phyloP scores from a whole-genome alignment of 2,113 vertebrate genomes.

The Phyllopteryx taeniolatus region DNA sequence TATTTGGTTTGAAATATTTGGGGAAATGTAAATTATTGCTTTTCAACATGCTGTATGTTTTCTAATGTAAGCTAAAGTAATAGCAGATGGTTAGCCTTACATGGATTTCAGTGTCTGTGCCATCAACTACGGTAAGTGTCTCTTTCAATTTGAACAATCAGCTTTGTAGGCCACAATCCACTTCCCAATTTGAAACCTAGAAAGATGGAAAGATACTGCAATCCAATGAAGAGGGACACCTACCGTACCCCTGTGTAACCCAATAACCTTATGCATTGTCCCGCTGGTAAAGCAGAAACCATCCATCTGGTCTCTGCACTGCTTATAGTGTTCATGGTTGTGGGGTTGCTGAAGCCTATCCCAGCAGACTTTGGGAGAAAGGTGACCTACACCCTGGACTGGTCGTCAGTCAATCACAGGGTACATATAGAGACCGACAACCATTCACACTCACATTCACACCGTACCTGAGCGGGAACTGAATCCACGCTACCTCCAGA shows the following conservation, averaged over 20 bases:
- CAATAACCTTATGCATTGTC: slow-evolving; percentile 8
- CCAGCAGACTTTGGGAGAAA: no score
- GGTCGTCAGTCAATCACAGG: no score
- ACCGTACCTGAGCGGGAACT: no score
- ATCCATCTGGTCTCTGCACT: no score
- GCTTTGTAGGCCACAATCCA: background rate
- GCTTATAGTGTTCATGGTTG: no score
- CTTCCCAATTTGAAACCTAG: background rate
- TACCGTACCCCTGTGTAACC: background rate
- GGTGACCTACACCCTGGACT: no score
- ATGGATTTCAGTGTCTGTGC: no score
- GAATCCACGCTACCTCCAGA: background rate
- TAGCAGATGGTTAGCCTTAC: background rate
- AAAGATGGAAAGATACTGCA: background rate
- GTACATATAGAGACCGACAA: no score
- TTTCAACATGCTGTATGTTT: background rate
- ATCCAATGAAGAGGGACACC: background rate
- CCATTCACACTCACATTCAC: background rate
- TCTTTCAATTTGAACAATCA: background rate
- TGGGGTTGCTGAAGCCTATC: no score
- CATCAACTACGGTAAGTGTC: background rate
- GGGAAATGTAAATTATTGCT: background rate
- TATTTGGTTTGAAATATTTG: no score
- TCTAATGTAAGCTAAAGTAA: background rate
- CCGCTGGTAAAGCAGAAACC: background rate